These are phyloP conservation scores for Maccullochella peelii DNA, from an alignment of 2,113 vertebrate species.

Conservation along the genomic window DNA sequence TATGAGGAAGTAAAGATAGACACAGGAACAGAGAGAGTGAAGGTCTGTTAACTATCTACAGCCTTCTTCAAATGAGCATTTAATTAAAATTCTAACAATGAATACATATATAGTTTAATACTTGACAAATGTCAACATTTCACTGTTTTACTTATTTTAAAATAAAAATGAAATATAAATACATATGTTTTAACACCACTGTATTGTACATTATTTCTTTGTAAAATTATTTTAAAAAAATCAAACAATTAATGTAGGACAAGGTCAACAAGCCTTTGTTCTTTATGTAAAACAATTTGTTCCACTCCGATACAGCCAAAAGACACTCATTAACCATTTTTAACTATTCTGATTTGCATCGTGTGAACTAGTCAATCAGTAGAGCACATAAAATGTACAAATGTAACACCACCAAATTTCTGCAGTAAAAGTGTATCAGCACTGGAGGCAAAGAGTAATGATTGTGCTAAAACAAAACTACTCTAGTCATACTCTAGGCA, in stretches of 20 bases:
- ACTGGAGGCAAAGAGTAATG: constrained; percentile 89
- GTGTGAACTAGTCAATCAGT: constrained; percentile 82
- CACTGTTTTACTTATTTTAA: not conserved
- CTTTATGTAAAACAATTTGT: constrained; percentile 65
- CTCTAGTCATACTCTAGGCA: constrained; percentile 53
- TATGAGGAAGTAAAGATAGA: constrained; percentile 49
- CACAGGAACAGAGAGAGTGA: not conserved
- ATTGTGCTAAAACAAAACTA: constrained; percentile 85
- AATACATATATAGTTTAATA: not conserved
- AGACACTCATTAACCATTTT: constrained; percentile 79
- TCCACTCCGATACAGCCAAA: constrained; percentile 58
- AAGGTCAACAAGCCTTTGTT: constrained; percentile 55
- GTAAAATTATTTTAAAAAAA: not conserved
- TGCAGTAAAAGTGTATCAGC: constrained; percentile 85
- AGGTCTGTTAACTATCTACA: constrained; percentile 13
- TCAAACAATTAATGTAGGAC: not conserved
- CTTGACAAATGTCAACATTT: constrained; percentile 9
- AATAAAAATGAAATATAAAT: not conserved
- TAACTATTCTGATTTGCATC: constrained; percentile 71
- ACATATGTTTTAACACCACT: not conserved
- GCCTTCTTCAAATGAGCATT: not conserved
- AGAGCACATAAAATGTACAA: constrained; percentile 74
- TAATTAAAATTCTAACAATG: not conserved
- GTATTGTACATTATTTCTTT: not conserved
- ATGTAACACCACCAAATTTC: constrained; percentile 78